Conservation (phyloP, 2,888 invertebrate species). For the Thysanoteuthis rhombus region DNA sequence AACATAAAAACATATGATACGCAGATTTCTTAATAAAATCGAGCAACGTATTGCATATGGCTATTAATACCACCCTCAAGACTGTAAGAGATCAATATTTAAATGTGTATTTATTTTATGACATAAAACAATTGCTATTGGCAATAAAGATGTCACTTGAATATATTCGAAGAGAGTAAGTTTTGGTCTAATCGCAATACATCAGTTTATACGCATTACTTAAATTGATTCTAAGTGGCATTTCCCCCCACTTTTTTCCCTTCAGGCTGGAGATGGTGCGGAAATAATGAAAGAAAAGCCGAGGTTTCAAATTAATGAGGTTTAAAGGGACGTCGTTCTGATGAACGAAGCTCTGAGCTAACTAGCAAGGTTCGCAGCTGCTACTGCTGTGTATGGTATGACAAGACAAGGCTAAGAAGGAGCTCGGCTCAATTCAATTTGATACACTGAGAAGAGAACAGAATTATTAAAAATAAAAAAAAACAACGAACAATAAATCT, state of each 20-base stretch:
- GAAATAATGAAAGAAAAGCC: not conserved
- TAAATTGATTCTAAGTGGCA: not conserved
- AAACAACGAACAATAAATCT: not conserved
- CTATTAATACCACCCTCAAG: not conserved
- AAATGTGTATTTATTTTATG: not conserved
- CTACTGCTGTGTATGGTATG: not conserved
- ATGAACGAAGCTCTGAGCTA: not conserved
- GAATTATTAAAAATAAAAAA: too few relatives aligned
- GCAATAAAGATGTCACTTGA: not conserved
- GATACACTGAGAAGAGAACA: not conserved
- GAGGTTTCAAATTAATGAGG: not conserved
- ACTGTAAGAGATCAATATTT: not conserved
- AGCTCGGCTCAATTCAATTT: constrained; percentile 1
- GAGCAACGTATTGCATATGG: not conserved
- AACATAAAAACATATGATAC: not conserved
- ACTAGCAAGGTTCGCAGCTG: constrained; percentile 12
- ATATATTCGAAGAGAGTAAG: not conserved
- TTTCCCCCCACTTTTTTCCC: not conserved
- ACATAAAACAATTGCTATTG: not conserved
- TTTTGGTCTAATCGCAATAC: not conserved
- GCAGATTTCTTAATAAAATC: not conserved
- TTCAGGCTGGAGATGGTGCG: not conserved
- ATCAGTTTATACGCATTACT: not conserved
- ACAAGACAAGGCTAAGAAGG: not conserved
- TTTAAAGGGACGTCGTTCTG: not conserved